phyloP scores from a whole-genome alignment of 2,888 invertebrate genomes.

The Neoitamus cyanurus region DNA sequence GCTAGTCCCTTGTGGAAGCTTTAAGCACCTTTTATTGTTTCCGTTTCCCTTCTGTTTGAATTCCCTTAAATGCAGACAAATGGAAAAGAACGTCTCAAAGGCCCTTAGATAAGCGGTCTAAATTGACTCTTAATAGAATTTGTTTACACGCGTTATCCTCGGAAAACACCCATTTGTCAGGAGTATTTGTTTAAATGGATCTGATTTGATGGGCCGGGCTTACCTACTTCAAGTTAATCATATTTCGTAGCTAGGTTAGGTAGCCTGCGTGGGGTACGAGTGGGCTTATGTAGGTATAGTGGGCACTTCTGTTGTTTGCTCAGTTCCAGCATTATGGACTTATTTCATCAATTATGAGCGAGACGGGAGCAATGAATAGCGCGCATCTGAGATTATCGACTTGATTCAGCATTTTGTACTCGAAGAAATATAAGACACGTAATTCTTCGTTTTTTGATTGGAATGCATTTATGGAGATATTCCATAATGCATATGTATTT shows the following conservation, averaged over 20 bases:
- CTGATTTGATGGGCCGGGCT: not conserved
- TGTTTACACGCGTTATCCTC: constrained; percentile 12
- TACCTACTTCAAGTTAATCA: not conserved
- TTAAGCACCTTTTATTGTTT: constrained; percentile 13
- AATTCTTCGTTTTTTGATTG: too few species aligned
- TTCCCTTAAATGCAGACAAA: constrained; percentile 16
- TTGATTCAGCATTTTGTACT: too few species aligned
- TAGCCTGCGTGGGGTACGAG: not conserved
- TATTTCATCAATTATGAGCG: not conserved
- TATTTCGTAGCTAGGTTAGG: not conserved
- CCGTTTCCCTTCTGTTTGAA: constrained; percentile 3
- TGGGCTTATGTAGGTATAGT: not conserved
- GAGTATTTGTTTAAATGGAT: not conserved
- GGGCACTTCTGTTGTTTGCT: not conserved
- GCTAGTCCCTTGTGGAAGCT: not conserved
- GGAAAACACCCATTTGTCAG: not conserved
- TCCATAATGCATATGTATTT: too few species aligned
- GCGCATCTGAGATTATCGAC: not conserved
- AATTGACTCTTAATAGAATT: constrained; percentile 24
- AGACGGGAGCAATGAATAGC: not conserved
- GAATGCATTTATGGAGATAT: too few species aligned
- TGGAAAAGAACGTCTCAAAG: constrained; percentile 1
- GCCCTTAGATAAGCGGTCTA: constrained; percentile 10
- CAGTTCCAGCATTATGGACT: not conserved
- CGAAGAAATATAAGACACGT: too few species aligned